Conservation (phyloP, 92 coral and sea anemone species). For the Zoanthus sociatus region DNA sequence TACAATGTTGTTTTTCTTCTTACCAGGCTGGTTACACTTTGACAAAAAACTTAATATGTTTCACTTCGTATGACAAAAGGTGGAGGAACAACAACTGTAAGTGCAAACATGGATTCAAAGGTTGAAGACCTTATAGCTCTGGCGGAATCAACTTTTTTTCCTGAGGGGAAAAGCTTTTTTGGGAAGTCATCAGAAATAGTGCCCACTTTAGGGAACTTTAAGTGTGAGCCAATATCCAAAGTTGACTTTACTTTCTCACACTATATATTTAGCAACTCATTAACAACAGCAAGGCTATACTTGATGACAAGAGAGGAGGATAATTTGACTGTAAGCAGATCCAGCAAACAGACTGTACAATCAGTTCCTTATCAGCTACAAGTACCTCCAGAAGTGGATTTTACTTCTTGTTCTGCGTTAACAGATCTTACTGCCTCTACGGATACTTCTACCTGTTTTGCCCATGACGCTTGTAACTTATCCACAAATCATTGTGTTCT, state of each 20-base stretch:
- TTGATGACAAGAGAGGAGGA: conserved; percentile 55
- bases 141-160: conserved; percentile 55
- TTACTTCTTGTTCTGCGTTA: too few species aligned
- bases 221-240: conserved; percentile 31
- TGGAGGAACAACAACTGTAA: conserved; percentile 56
- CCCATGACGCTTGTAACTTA: conserved; percentile 34
- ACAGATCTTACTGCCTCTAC: too few species aligned
- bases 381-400: too few species aligned
- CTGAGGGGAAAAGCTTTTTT: conserved; percentile 57
- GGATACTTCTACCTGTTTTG: conserved; percentile 3
- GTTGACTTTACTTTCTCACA: conserved; percentile 28
- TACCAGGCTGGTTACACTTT: conserved; percentile 54
- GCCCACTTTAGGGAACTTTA: conserved; percentile 52
- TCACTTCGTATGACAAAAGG: conserved; percentile 61
- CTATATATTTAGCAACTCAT: conserved; percentile 42
- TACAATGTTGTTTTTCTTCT: neutral
- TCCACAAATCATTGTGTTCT: conserved; percentile 41
- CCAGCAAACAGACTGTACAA: conserved; percentile 30
- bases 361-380: conserved; percentile 35
- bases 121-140: conserved; percentile 44
- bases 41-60: conserved; percentile 41
- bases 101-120: conserved; percentile 39
- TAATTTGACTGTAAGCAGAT: conserved; percentile 11
- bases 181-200: conserved; percentile 47
- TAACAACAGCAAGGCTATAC: conserved; percentile 64